Percentiles rank a stretch among this genome's conserved stretches.
phyloP scores from a whole-genome alignment of 2,113 vertebrate genomes.

The Tenrec ecaudatus region DNA sequence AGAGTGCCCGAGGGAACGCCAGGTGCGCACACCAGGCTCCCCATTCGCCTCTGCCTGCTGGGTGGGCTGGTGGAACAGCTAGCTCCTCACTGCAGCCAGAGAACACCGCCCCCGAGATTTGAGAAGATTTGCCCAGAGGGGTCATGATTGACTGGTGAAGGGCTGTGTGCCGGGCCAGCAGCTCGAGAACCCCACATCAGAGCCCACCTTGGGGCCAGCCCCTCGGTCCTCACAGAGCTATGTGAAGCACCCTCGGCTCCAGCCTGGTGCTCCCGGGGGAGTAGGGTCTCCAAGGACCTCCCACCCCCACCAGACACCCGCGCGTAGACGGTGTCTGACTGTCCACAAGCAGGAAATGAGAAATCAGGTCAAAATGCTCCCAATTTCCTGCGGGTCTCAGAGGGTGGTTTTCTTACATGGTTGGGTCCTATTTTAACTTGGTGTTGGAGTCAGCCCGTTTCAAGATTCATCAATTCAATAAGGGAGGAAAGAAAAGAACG shows the following conservation, averaged over 20 bases:
- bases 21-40: background rate
- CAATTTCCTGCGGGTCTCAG: constrained; percentile 79
- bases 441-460: constrained; percentile 77
- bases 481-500: constrained; percentile 70
- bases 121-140: background rate
- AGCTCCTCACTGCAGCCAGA: background rate
- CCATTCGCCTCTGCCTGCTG: background rate
- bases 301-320: background rate
- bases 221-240: background rate
- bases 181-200: background rate
- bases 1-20: background rate
- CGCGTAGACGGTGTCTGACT: constrained; percentile 72
- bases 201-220: background rate
- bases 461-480: constrained; percentile 78
- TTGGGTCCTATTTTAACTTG: constrained; percentile 62
- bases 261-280: background rate
- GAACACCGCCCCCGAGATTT: background rate
- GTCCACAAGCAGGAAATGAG: constrained; percentile 78
- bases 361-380: constrained; percentile 67
- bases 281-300: background rate
- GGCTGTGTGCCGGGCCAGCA: background rate
- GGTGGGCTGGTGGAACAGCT: background rate
- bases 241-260: background rate
- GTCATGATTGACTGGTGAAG: background rate
- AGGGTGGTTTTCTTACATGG: constrained; percentile 74